Evolutionary conservation across 2,888 invertebrate genomes (phyloP).

Genomic region (Chelonus formosanus): DNA sequence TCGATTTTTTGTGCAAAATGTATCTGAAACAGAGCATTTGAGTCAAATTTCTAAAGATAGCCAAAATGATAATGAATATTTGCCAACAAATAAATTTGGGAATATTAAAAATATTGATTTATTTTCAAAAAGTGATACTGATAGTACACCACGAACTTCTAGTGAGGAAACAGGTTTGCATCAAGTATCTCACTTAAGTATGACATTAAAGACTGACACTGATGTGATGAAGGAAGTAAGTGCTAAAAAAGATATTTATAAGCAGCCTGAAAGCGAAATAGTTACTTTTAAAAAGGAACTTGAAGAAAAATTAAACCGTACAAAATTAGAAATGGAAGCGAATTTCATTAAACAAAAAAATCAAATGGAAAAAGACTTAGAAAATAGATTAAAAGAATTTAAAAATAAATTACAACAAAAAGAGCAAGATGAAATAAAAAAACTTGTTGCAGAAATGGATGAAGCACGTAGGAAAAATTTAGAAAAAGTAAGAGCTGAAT

Average conservation of each 20-base stretch:
- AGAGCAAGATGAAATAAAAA: slow-evolving; percentile 55
- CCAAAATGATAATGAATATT: slow-evolving; percentile 44
- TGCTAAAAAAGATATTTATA: slow-evolving; percentile 4
- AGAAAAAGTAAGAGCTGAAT: slow-evolving; percentile 55
- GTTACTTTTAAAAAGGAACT: slow-evolving; percentile 70
- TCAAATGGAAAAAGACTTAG: slow-evolving; percentile 65
- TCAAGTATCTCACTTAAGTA: too few species aligned
- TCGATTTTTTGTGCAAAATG: slow-evolving; percentile 59
- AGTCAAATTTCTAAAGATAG: slow-evolving; percentile 50
- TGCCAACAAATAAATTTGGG: slow-evolving; percentile 49
- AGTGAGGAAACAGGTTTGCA: slow-evolving; percentile 6
- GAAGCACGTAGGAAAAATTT: slow-evolving; percentile 52
- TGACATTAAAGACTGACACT: too few species aligned
- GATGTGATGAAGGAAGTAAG: slow-evolving; percentile 51
- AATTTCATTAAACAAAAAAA: slow-evolving; percentile 65
- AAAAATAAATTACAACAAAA: slow-evolving; percentile 66
- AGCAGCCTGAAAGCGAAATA: slow-evolving; percentile 67
- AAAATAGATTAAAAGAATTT: slow-evolving; percentile 64
- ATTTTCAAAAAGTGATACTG: slow-evolving; percentile 54
- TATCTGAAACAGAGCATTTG: slow-evolving; percentile 57
- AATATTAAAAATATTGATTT: slow-evolving; percentile 58
- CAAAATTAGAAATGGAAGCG: slow-evolving; percentile 59
- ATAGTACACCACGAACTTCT: slow-evolving; percentile 45
- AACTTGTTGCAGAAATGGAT: slow-evolving; percentile 56
- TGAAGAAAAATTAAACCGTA: slow-evolving; percentile 65